These are phyloP conservation scores for Maniola hyperantus DNA, from an alignment of 2,888 invertebrate genomes.

Conservation along the genomic window DNA sequence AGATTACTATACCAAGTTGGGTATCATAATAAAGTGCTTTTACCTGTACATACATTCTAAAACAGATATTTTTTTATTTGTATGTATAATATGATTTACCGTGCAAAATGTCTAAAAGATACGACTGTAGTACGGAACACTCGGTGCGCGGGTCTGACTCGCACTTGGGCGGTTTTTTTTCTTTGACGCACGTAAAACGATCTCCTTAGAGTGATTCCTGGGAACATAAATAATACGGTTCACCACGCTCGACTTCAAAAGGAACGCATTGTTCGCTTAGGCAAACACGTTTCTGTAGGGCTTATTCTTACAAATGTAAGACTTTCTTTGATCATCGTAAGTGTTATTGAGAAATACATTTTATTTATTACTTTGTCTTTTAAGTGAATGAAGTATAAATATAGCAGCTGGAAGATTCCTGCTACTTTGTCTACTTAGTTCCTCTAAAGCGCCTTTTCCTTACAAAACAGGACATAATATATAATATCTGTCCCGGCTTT, in stretches of 20 bases:
- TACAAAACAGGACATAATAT: too few species aligned
- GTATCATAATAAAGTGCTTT: too few species aligned
- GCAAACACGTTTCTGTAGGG: conserved; percentile 49
- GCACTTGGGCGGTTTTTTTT: too few species aligned
- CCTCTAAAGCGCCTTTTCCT: neutral
- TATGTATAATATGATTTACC: too few species aligned
- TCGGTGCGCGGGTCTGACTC: too few species aligned
- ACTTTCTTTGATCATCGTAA: conserved; percentile 43
- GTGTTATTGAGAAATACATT: conserved; percentile 36
- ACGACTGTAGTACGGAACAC: too few species aligned
- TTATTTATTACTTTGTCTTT: conserved; percentile 25
- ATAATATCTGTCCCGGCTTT: too few species aligned
- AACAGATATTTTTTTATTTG: too few species aligned
- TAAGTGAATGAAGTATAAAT: conserved; percentile 15
- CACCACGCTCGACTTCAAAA: conserved; percentile 65
- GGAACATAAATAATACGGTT: conserved; percentile 63
- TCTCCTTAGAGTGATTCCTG: conserved; percentile 68
- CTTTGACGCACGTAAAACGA: conserved; percentile 64
- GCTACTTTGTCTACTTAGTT: neutral
- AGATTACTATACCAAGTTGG: too few species aligned
- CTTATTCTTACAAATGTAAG: conserved; percentile 41
- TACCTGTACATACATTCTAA: too few species aligned
- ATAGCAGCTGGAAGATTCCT: neutral
- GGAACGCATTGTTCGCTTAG: conserved; percentile 47
- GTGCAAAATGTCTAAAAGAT: too few species aligned